A percentile compares a stretch with the other conserved stretches of the same genome.
phyloP scores from a whole-genome alignment of 2,888 invertebrate genomes.

The Protophormia terraenovae region DNA sequence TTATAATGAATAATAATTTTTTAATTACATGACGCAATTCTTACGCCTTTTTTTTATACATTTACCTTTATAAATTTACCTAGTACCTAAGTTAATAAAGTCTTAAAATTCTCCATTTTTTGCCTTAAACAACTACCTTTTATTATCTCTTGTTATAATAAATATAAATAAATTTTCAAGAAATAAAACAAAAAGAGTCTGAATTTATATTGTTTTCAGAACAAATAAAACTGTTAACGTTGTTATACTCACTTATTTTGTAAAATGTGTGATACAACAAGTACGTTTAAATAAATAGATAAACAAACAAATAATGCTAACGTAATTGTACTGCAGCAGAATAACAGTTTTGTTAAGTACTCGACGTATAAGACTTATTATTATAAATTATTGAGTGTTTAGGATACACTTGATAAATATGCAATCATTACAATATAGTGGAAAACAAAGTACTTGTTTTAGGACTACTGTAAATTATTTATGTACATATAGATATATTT shows the following conservation, averaged over 20 bases:
- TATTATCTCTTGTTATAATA: neutral
- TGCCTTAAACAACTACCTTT: neutral
- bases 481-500: too few relatives aligned
- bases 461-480: neutral
- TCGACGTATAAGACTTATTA: neutral
- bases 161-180: slow-evolving; percentile 1
- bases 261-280: neutral
- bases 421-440: neutral
- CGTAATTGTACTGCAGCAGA: neutral
- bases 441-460: neutral
- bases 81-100: neutral
- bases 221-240: neutral
- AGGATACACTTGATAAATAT: slow-evolving; percentile 16
- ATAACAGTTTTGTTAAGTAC: slow-evolving; percentile 16
- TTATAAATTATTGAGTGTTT: slow-evolving; percentile 44
- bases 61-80: neutral
- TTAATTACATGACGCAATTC: neutral
- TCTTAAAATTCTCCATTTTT: neutral
- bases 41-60: neutral
- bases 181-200: neutral
- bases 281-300: neutral
- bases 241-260: slow-evolving; percentile 1
- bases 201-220: neutral
- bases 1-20: neutral
- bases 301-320: neutral